These are phyloP conservation scores for Nasonia vitripennis DNA, from an alignment of 1,140 invertebrate genomes.

Conservation along the genomic window DNA sequence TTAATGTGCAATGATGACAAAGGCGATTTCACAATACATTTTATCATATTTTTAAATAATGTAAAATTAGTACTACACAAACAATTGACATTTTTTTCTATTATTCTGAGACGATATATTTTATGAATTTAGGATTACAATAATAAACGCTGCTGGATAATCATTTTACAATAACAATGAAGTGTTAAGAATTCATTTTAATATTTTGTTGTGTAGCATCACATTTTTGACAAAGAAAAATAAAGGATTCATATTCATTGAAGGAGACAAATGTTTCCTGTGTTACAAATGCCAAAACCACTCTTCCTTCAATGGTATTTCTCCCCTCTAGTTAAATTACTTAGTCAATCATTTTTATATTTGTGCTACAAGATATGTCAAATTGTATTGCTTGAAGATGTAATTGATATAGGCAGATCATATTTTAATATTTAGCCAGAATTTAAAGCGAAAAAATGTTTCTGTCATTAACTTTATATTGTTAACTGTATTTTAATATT, in stretches of 20 bases:
- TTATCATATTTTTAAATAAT: not conserved
- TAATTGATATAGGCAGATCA: not conserved
- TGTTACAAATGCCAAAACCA: not conserved
- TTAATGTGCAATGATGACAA: constrained; percentile 14
- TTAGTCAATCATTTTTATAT: not conserved
- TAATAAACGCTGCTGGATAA: not conserved
- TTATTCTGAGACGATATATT: not conserved
- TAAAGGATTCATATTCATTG: not conserved
- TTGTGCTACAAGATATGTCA: not conserved
- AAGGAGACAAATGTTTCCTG: not conserved
- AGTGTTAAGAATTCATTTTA: not conserved
- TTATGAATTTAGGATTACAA: not conserved
- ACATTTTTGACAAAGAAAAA: not conserved
- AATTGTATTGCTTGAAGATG: not conserved
- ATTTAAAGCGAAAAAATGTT: constrained; percentile 1
- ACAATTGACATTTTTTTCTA: not conserved
- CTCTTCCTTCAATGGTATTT: not conserved
- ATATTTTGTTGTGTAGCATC: too few species aligned
- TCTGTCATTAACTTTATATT: not conserved
- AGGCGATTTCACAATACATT: not conserved
- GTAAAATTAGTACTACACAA: constrained; percentile 13
- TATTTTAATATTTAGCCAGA: not conserved
- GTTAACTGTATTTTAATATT: too few species aligned
- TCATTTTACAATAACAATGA: not conserved
- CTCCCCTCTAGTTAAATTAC: not conserved